These are phyloP conservation scores for Serilophus lunatus DNA, from an alignment of 2,113 vertebrate species.

Conservation along the genomic window DNA sequence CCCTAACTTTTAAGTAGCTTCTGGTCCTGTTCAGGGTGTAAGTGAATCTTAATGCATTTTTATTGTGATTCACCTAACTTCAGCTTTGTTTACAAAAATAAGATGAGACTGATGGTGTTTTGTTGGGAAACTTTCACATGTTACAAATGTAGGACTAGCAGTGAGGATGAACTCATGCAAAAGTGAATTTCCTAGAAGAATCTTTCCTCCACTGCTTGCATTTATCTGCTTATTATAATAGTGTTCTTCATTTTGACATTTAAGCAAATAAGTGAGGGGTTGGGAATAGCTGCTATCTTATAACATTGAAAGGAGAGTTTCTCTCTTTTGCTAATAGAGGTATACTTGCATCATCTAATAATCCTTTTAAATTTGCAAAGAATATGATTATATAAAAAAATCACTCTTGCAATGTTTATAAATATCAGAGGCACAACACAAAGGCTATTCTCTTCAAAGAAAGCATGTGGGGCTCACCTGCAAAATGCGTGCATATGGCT, in stretches of 20 bases:
- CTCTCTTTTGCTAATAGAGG: not conserved
- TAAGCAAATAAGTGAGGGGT: not conserved
- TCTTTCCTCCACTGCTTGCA: not conserved
- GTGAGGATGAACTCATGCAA: not conserved
- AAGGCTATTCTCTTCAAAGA: not conserved
- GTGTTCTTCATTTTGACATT: not conserved
- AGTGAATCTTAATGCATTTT: not conserved
- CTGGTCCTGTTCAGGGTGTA: not conserved
- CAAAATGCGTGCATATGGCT: not conserved
- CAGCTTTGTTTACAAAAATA: not conserved
- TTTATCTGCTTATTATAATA: not conserved
- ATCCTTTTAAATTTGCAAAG: not conserved
- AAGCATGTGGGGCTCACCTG: accelerated
- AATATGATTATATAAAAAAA: not conserved
- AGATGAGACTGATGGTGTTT: not conserved
- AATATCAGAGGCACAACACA: not conserved
- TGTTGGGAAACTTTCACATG: not conserved
- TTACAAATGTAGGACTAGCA: not conserved
- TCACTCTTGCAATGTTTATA: not conserved
- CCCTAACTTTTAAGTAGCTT: not conserved
- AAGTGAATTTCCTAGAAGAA: not conserved
- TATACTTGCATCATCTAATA: not conserved
- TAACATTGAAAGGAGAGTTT: not conserved
- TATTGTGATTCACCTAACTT: not conserved
- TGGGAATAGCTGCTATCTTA: not conserved